phyloP scores from a whole-genome alignment of 53 echinoderm and acorn worm species.

The Arbacia lixula region DNA sequence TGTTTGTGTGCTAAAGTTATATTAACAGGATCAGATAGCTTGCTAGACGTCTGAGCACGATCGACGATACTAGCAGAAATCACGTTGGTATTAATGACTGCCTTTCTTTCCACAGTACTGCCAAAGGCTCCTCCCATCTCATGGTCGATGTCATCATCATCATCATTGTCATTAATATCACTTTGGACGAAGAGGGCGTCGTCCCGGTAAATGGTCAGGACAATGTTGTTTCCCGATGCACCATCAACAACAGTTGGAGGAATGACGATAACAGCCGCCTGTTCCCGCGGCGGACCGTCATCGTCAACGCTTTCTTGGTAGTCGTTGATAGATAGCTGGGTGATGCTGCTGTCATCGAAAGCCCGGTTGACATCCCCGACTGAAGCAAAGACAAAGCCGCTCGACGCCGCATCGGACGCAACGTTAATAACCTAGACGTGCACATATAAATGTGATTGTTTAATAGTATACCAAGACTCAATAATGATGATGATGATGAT shows the following conservation, averaged over 20 bases:
- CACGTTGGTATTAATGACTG: background rate
- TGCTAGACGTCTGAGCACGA: background rate
- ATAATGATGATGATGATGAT: too few relatives aligned
- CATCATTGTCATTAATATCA: too few relatives aligned
- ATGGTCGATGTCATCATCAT: background rate
- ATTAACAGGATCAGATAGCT: background rate
- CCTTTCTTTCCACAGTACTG: background rate
- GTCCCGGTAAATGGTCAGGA: background rate
- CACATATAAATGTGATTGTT: too few relatives aligned
- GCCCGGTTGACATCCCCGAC: background rate
- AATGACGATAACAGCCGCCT: background rate
- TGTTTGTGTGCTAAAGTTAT: constrained; percentile 3
- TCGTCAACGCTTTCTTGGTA: background rate
- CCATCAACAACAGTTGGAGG: background rate
- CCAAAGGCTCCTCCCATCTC: too few relatives aligned
- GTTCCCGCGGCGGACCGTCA: too few relatives aligned
- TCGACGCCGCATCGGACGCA: background rate
- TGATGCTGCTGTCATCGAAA: background rate
- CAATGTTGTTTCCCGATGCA: background rate
- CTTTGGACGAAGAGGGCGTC: background rate
- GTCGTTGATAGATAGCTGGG: background rate
- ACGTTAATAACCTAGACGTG: background rate
- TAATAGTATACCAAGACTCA: too few relatives aligned
- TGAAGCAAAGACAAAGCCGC: background rate
- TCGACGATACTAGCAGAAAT: background rate